Conservation (phyloP, 2,797 vertebrate genomes). For the Champsocephalus esox region DNA sequence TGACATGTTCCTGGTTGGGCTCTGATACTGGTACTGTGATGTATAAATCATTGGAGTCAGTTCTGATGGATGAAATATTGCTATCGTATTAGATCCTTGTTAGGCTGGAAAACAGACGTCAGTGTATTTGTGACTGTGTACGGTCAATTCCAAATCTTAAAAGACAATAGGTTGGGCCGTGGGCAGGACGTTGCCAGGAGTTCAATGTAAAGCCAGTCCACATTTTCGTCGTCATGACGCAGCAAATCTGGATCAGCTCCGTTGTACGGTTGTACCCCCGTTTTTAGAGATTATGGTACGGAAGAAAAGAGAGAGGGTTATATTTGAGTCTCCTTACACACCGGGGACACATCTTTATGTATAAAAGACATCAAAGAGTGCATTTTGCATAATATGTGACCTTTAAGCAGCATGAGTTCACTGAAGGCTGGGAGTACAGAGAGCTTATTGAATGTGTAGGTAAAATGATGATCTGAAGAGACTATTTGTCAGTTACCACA, state of each 20-base stretch:
- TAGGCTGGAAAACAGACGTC: not conserved
- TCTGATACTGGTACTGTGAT: not conserved
- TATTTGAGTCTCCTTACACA: too few relatives aligned
- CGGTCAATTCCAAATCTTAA: not conserved
- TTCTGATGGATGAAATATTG: not conserved
- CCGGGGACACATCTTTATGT: too few relatives aligned
- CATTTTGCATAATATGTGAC: too few relatives aligned
- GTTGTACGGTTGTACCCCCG: too few relatives aligned
- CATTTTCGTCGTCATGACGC: too few relatives aligned
- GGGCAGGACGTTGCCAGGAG: too few relatives aligned
- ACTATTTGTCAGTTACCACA: too few relatives aligned
- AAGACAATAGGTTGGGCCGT: not conserved
- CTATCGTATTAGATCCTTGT: conserved; percentile 4
- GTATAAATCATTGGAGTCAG: not conserved
- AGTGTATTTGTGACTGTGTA: conserved; percentile 1
- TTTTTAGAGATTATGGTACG: too few relatives aligned
- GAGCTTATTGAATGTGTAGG: not conserved
- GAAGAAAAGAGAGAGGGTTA: too few relatives aligned
- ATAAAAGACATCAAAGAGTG: too few relatives aligned
- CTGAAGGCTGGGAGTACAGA: not conserved
- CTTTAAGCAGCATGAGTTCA: not conserved
- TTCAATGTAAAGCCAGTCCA: too few relatives aligned
- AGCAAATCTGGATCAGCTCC: too few relatives aligned
- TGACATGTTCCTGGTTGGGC: not conserved
- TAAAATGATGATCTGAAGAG: not conserved